Base-by-base conservation (phyloP, 2,888 invertebrate genomes). In the Limulus polyphemus region DNA sequence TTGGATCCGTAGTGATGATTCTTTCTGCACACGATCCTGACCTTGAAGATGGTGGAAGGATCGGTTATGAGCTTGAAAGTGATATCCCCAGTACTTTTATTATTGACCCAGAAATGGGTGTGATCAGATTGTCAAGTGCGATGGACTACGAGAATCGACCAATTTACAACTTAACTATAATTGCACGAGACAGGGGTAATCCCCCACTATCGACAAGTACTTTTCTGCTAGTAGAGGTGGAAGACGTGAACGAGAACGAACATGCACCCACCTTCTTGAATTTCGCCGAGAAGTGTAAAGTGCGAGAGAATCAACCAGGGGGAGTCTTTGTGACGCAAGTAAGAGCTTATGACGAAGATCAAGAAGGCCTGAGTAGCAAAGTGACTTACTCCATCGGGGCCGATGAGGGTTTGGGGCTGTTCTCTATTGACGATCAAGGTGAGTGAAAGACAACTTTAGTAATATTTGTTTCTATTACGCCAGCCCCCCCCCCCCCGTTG, bases 231-330 rank as follows among this genome's bases (percentile, higher is more conserved):
- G 83, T 97, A 60, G 90, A 93, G 77, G 76, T 79, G 65, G 86
- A 89, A 69, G 95, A 97, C 78, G 94, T 95, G 17, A 92, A 97
- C 78, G 95, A 95, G 78, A 95, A 95, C 78, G 80, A 84, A 61
- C 84, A 85, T 77, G 81, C 90, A 60, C 93, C 95, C 1, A 79
- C 81, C 68, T 95, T 95, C 77, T 81, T 82, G 59, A 89, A 88
- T 75, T 87, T 86, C 73, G 89, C 90, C 69, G 79, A 58, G 11
- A 57, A 60, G 0, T 68, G 62, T 11, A 60, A 57, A 11, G 87
- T 95, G 67, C 79, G 78, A 62, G 95, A 97, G 79, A 92, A 91
- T 77, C 82, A 84, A 72, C 83, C 87, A 10, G 79, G 84, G 55
- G 90, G 88, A 61, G 83, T 88, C 4, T 79, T 83, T 54, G 92